These are phyloP conservation scores for Lethenteron reissneri DNA, from an alignment of 2,113 vertebrate genomes.

Conservation along the genomic window DNA sequence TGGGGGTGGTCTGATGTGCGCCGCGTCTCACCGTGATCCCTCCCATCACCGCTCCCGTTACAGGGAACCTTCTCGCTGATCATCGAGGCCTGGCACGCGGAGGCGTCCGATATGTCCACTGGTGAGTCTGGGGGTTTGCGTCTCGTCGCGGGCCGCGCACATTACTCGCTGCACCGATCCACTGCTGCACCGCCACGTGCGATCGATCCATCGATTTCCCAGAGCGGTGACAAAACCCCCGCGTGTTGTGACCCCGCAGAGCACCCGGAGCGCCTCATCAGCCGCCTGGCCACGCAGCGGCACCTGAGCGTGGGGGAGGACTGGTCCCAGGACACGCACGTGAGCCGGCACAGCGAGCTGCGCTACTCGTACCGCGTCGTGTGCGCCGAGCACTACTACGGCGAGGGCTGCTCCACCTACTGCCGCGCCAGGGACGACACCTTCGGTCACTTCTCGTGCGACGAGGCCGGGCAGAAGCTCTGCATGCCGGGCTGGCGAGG, in stretches of 20 bases:
- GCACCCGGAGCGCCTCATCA: conserved; percentile 45
- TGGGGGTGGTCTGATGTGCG: too few species aligned
- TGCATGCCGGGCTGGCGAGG: conserved; percentile 46
- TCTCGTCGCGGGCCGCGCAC: conserved; percentile 16
- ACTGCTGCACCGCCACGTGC: too few species aligned
- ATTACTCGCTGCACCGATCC: not conserved
- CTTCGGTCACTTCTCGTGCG: conserved; percentile 45
- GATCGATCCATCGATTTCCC: not conserved
- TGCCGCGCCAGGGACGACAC: conserved; percentile 45
- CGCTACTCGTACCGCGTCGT: conserved; percentile 63
- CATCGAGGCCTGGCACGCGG: conserved; percentile 47
- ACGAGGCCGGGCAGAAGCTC: conserved; percentile 28
- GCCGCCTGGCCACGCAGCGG: conserved; percentile 41
- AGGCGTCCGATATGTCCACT: conserved; percentile 25
- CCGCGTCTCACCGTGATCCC: too few species aligned
- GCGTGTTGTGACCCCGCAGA: conserved; percentile 18
- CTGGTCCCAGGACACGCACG: conserved; percentile 59
- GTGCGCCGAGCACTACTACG: conserved; percentile 48
- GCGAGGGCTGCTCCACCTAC: conserved; percentile 49
- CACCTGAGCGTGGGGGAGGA: conserved; percentile 41
- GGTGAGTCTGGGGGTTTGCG: conserved; percentile 22
- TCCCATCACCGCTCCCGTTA: conserved; percentile 13
- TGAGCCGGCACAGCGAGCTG: conserved; percentile 46
- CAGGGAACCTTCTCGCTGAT: conserved; percentile 54
- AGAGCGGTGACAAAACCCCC: not conserved